These are phyloP conservation scores for Caenorhabditis brenneri DNA, from an alignment of 1,140 invertebrate species.

Conservation along the genomic window DNA sequence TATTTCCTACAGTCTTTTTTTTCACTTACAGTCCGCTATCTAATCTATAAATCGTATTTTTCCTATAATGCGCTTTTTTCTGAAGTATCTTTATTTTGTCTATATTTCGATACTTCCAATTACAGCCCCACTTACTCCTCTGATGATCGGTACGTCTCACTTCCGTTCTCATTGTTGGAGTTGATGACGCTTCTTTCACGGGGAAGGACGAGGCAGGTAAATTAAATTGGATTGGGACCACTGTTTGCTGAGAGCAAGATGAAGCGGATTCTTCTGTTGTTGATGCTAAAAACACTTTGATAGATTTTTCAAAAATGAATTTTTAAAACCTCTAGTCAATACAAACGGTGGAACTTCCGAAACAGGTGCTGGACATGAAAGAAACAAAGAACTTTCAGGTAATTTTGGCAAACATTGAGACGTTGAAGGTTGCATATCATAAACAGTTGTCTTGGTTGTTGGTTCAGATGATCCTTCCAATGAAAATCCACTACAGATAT, in stretches of 20 bases:
- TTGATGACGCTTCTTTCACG: not conserved
- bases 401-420: not conserved
- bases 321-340: conserved; percentile 45
- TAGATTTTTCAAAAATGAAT: not conserved
- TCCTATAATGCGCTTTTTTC: too few species aligned
- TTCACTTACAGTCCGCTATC: too few species aligned
- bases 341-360: conserved; percentile 50
- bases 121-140: conserved; percentile 20
- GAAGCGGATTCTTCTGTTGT: conserved; percentile 61
- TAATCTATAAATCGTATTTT: too few species aligned
- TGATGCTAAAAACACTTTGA: conserved; percentile 31
- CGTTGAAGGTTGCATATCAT: not conserved
- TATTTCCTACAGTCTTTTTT: too few species aligned
- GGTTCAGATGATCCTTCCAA: conserved; percentile 55
- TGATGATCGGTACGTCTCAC: not conserved
- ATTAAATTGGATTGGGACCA: conserved; percentile 46
- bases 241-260: conserved; percentile 66
- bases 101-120: too few species aligned
- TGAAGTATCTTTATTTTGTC: too few species aligned
- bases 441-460: not conserved
- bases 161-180: not conserved
- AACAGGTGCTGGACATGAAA: not conserved
- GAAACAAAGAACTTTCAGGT: conserved; percentile 35
- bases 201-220: not conserved
- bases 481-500: conserved; percentile 67